Evolutionary conservation across 2,113 vertebrate species (phyloP), one percentile per base, ranked within the genome.

Genomic region (Balaeniceps rex): DNA sequence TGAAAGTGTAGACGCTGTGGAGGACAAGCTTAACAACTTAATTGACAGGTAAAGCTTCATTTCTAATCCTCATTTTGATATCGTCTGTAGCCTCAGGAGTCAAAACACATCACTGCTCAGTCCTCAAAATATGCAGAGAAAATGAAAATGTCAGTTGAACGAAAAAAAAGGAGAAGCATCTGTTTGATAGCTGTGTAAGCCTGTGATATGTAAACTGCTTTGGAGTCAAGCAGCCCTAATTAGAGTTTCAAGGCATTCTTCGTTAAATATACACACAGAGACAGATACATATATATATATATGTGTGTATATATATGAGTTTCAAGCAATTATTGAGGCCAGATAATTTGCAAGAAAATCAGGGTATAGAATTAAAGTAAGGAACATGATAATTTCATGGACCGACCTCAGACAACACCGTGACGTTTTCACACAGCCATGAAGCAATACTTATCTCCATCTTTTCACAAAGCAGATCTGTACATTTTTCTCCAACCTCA

Each of bases 121-220:
- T 92, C 64, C 93, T 96, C 88, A 96, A 97, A 97, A 97, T 97
- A 97, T 95, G 93, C 88, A 97, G 91, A 97, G 93, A 97, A 97
- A 96, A 91, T 89, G 93, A 97, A 97, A 98, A 96, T 97, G 96
- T 97, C 94, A 97, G 93, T 40, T 89, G 96, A 96, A 92, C 44
- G 82, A 92, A 83, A 86, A 42, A 90, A 94, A 96, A 92, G 63
- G 65, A 96, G 93, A 75, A 92, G 89, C 92, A 97, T 95, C 84
- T 97, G 96, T 95, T 97, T 90, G 57, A 82, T 93, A 87, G 92
- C 93, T 96, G 72, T 83, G 71, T 66, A 86, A 63, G 91, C 83
- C 82, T 96, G 82, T 88, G 86, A 89, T 95, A 91, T 64, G 77
- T 96, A 94, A 88, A 88, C 96, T 52, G 63, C 93, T 87, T 97